phyloP scores from a whole-genome alignment of 2,797 vertebrate species.

The Neoniphon sammara region DNA sequence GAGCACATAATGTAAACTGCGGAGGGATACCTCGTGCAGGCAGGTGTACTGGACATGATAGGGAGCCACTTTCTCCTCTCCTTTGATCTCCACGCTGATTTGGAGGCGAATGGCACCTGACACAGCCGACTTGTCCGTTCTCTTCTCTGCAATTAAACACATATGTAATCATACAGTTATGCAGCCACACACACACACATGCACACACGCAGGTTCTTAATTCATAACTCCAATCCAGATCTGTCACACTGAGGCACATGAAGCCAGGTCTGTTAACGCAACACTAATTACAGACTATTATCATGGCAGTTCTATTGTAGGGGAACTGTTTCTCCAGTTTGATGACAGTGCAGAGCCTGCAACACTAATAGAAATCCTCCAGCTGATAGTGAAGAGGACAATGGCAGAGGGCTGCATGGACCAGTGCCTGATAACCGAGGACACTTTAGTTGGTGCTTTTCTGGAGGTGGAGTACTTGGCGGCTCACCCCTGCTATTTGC shows the following conservation, averaged over 20 bases:
- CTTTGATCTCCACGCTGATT: constrained; percentile 98
- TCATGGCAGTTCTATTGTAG: constrained; percentile 57
- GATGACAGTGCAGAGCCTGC: constrained; percentile 38
- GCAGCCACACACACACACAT: not conserved
- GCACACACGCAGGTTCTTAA: constrained; percentile 16
- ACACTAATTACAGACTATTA: constrained; percentile 67
- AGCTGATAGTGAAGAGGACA: constrained; percentile 62
- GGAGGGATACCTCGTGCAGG: constrained; percentile 91
- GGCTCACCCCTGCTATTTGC: constrained; percentile 71
- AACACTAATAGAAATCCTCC: constrained; percentile 62
- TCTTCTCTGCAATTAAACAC: constrained; percentile 87
- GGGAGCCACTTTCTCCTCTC: constrained; percentile 97
- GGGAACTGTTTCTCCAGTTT: constrained; percentile 45
- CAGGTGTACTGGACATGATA: constrained; percentile 98
- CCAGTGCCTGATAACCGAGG: constrained; percentile 50
- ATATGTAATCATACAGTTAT: constrained; percentile 22
- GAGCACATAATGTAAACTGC: not conserved
- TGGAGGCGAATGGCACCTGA: constrained; percentile 98
- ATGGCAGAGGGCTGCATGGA: constrained; percentile 56
- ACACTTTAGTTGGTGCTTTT: constrained; percentile 61
- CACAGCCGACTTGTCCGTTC: constrained; percentile 98
- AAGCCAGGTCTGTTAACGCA: constrained; percentile 52
- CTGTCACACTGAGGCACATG: constrained; percentile 15
- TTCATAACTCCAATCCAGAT: constrained; percentile 51
- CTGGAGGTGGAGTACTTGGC: constrained; percentile 63